Conservation (phyloP, 2,797 vertebrate species). For the Thalassophryne amazonica region DNA sequence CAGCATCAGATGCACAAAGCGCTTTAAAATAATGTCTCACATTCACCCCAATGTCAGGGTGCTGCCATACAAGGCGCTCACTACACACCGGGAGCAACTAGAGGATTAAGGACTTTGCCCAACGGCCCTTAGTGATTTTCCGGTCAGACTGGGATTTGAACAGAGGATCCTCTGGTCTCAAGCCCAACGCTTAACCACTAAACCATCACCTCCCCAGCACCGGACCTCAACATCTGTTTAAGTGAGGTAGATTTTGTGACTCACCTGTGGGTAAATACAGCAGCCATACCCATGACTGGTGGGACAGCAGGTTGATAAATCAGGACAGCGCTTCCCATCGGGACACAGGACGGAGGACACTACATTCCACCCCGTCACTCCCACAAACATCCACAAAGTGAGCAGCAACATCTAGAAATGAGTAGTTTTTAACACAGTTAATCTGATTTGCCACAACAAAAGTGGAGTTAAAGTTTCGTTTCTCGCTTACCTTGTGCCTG, state of each 20-base stretch:
- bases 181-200: too few relatives aligned
- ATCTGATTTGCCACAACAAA: neutral
- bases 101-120: too few relatives aligned
- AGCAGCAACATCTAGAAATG: conserved; percentile 73
- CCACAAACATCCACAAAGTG: conserved; percentile 50
- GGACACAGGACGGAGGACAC: conserved; percentile 54
- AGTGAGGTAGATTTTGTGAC: neutral
- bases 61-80: too few relatives aligned
- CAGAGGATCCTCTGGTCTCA: too few relatives aligned
- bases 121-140: too few relatives aligned
- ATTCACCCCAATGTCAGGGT: too few relatives aligned
- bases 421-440: neutral
- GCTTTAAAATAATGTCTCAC: too few relatives aligned
- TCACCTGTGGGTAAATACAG: conserved; percentile 67
- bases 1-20: too few relatives aligned
- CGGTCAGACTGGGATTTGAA: too few relatives aligned
- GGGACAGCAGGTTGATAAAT: conserved; percentile 57
- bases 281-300: conserved; percentile 54
- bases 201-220: too few relatives aligned
- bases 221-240: neutral
- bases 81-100: too few relatives aligned
- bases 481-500: conserved; percentile 42
- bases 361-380: conserved; percentile 18
- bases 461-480: neutral
- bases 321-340: conserved; percentile 47